Conservation (phyloP, 2,888 invertebrate genomes). For the Ptychoptera albimana region DNA sequence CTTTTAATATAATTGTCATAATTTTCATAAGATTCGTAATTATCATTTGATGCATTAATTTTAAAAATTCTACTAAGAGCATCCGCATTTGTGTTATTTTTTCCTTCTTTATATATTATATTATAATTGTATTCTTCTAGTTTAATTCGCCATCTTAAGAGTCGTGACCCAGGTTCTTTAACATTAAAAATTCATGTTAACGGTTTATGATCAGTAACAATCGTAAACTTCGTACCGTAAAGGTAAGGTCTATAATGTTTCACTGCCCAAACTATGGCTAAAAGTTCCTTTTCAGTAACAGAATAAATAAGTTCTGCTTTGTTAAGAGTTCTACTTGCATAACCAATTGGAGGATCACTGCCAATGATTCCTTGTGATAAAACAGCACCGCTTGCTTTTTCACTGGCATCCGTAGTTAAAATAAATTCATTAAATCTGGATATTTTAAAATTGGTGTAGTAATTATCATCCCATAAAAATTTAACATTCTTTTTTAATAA, state of each 20-base stretch:
- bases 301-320: conserved; percentile 14
- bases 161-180: conserved; percentile 22
- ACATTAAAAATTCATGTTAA: conserved; percentile 21
- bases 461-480: neutral
- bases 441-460: conserved; percentile 18
- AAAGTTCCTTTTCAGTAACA: conserved; percentile 20
- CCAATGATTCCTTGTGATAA: conserved; percentile 17
- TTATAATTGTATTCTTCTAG: conserved; percentile 19
- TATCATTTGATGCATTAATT: no score
- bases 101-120: no score
- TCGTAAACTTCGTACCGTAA: conserved; percentile 19
- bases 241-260: conserved; percentile 22
- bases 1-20: no score
- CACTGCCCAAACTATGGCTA: conserved; percentile 17
- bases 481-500: conserved; percentile 8
- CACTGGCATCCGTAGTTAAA: conserved; percentile 19
- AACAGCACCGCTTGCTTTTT: conserved; percentile 16
- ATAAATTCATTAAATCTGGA: conserved; percentile 20
- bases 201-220: conserved; percentile 24
- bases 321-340: conserved; percentile 15
- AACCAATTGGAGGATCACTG: conserved; percentile 15
- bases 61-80: no score
- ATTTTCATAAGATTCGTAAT: no score
- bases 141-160: conserved; percentile 20
- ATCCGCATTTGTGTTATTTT: no score